Evolutionary conservation across 2,797 vertebrate species (phyloP), one percentile per base, ranked within the genome.

Genomic region (Heliangelus exortis): DNA sequence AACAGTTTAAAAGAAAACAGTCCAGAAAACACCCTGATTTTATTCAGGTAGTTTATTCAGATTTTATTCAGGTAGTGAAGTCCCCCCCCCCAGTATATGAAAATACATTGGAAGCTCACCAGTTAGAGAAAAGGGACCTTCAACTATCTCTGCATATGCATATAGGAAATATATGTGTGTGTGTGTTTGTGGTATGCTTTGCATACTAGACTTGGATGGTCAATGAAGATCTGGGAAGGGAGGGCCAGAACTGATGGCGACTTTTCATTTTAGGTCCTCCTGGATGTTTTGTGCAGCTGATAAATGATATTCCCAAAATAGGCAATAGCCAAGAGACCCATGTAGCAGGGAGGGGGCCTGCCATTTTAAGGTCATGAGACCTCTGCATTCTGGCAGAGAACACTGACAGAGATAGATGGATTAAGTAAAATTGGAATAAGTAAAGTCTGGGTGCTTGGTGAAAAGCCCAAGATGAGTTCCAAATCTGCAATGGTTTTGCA

Each of bases 181-280:
- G 17, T 65, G 15, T 36, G 17, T 43, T 66, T 79, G 54, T 80
- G n/a, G 18, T 71, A 16, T 26, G 29, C 9, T 63, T 93, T 65
- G n/a, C 29, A 2, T 74, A 10, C 29, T 41, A 33, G 39, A 26
- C 10, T 63, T 4, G 1, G 25, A 12, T 78, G 36, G 33, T 66
- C 62, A 48, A 0, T 34, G 28, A 73, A 63, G 26, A 67, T 34
- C 16, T 15, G 11, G 47, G 28, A 4, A 43, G 54, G 1, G 0
- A 71, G 57, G 58, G 62, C 10, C 54, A 23, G 43, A 83, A 7
- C 36, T 23, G 22, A 33, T 21, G 8, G 8, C 50, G 54, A 33
- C 23, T 80, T 69, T 57, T 75, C 16, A 13, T 54, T 92, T 87
- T 28, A 65, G 51, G 36, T 62, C 14, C 69, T 9, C 19, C n/a